A percentile compares a stretch with the other conserved stretches of the same genome.
Conservation (phyloP, 2,888 invertebrate species). For the Bellardia pandia region DNA sequence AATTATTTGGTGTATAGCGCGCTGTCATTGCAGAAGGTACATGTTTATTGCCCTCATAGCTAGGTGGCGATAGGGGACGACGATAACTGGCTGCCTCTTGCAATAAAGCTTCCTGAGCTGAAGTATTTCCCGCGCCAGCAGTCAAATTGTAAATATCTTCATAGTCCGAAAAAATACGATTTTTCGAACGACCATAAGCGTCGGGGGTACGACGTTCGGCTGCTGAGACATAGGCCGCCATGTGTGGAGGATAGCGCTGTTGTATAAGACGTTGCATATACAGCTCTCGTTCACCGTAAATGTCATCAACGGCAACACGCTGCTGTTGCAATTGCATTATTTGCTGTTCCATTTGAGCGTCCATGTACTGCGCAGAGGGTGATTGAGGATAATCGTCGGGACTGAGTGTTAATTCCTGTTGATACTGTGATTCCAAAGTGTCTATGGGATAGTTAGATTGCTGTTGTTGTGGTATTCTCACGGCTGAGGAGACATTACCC, state of each 20-base stretch:
- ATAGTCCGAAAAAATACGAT: conserved; percentile 87
- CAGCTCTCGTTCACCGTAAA: conserved; percentile 83
- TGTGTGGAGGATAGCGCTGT: conserved; percentile 78
- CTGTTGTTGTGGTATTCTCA: conserved; percentile 80
- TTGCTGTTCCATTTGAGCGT: conserved; percentile 78
- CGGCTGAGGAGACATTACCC: conserved; percentile 82
- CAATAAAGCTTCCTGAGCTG: conserved; percentile 80
- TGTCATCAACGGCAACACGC: conserved; percentile 79
- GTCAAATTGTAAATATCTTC: conserved; percentile 89
- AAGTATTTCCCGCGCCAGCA: conserved; percentile 77
- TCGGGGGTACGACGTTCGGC: conserved; percentile 92
- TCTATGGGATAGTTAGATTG: conserved; percentile 78
- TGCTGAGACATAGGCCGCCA: conserved; percentile 78
- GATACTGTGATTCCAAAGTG: conserved; percentile 80
- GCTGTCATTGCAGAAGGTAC: conserved; percentile 81
- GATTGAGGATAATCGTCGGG: conserved; percentile 79
- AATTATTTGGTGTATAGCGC: conserved; percentile 83
- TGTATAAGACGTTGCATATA: conserved; percentile 84
- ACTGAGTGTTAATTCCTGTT: conserved; percentile 80
- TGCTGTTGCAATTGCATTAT: conserved; percentile 76
- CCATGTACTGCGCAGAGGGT: conserved; percentile 77
- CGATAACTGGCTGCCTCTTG: conserved; percentile 85
- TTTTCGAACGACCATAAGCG: conserved; percentile 90
- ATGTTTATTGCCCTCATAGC: conserved; percentile 84
- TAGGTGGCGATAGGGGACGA: conserved; percentile 87